Base-by-base conservation (phyloP, 2,797 vertebrate species). In the Acrossocheilus fasciatus region DNA sequence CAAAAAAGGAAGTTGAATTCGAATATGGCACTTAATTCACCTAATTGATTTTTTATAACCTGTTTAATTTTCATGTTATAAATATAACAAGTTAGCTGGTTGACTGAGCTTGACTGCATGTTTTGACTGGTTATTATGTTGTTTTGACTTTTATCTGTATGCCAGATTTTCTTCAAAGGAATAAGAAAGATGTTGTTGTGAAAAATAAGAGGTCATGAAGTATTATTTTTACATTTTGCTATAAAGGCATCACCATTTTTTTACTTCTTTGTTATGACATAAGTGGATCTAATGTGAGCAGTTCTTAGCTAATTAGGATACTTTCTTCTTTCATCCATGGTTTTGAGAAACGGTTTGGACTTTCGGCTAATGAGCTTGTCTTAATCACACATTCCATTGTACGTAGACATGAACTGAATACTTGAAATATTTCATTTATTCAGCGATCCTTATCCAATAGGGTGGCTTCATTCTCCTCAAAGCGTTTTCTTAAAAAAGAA, bases 351-450 rank as follows among this genome's bases (percentile, higher is more conserved):
- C 90, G 88, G 91, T 89, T 89, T 66, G 84, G 82, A 90, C 90
- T 80, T 84, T 90, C 84, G 77, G 85, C 90, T 94, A 93, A 93
- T 92, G 91, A 93, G 88, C 85, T 82, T 17, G 83, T 89, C 88
- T 91, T 92, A 92, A 93, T 94, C 91, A 92, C 87, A 90, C 92
- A 85, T 94, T 89, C 86, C 87, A 91, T 94, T 95, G 92, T 92
- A 92, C 91, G 91, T 91, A 88, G 89, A 90, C 91, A 90, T 88
- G 89, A 93, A 90, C 92, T 6, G 87, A 93, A 93, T 92, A 90
- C 90, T 89, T 90, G 84, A 91, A 87, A 91, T 92, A 84, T 85
- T 90, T 91, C 85, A 89, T 34, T 45, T 82, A 30, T 85, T 54
- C 84, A 87, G 86, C 85, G 75, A 41, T 83, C 81, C 18, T 50